Conservation (phyloP, 2,888 invertebrate species). For the Heterodera filipjevi region DNA sequence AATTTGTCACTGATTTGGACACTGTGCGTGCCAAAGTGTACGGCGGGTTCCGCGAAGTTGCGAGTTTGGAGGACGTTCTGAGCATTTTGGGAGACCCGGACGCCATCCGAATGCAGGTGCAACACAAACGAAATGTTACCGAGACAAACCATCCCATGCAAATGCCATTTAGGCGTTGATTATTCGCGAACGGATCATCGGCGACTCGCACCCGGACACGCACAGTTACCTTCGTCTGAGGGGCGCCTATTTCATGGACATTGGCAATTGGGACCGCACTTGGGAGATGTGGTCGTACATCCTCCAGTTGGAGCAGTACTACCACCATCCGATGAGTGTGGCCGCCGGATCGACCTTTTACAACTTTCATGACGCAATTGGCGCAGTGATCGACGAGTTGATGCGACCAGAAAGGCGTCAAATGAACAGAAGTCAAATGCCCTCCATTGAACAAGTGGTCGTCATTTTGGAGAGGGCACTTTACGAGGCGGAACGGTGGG, state of each 20-base stretch:
- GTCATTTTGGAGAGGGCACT: conserved; percentile 34
- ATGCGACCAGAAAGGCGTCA: conserved; percentile 28
- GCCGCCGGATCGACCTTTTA: conserved; percentile 92
- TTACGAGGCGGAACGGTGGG: conserved; percentile 35
- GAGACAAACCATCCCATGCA: background rate
- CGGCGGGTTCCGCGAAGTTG: conserved; percentile 83
- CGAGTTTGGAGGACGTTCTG: conserved; percentile 78
- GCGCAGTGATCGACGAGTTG: conserved; percentile 81
- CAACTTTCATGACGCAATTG: conserved; percentile 84
- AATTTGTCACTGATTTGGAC: conserved; percentile 69
- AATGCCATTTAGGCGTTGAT: conserved; percentile 77
- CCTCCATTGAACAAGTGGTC: conserved; percentile 30
- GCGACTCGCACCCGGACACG: conserved; percentile 83
- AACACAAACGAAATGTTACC: no score
- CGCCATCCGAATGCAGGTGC: conserved; percentile 86
- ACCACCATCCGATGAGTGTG: conserved; percentile 87
- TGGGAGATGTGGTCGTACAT: conserved; percentile 91
- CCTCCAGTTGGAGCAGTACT: conserved; percentile 67
- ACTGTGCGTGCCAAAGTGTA: conserved; percentile 72
- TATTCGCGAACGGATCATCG: conserved; percentile 84
- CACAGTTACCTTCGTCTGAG: conserved; percentile 78
- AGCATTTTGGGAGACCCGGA: conserved; percentile 89
- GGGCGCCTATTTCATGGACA: conserved; percentile 90
- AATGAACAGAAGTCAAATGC: conserved; percentile 13
- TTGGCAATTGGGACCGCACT: conserved; percentile 44